Evolutionary conservation across 1,140 invertebrate species (phyloP).

Genomic region (Hycleus phaleratus): DNA sequence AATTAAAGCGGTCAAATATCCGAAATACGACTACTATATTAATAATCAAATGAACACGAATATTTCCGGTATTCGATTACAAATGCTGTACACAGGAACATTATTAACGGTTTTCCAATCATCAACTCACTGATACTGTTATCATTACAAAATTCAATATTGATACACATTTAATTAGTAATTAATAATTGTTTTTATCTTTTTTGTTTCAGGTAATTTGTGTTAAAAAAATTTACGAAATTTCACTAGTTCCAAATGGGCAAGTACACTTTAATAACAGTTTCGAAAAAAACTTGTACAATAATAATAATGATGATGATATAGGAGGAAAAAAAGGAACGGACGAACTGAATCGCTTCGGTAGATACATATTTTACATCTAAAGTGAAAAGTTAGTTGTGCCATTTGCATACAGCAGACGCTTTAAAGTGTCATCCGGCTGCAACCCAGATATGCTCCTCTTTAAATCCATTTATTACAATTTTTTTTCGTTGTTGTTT

Average conservation of each 20-base stretch:
- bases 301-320: no score
- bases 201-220: no score
- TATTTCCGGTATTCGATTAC: conserved; percentile 9
- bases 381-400: conserved; percentile 15
- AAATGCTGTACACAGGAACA: conserved; percentile 1
- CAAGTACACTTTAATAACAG: no score
- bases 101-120: conserved; percentile 6
- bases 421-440: conserved; percentile 8
- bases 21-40: conserved; percentile 2
- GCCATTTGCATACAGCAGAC: conserved; percentile 13
- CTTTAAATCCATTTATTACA: conserved; percentile 13
- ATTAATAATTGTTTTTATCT: no score
- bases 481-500: not conserved
- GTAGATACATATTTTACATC: conserved; percentile 14
- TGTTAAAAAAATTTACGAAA: no score
- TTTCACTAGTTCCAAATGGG: no score
- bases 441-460: conserved; percentile 1
- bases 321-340: not conserved
- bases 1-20: not conserved
- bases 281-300: no score
- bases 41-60: conserved; percentile 12
- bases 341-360: conserved; percentile 2
- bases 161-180: no score
- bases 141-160: not conserved
- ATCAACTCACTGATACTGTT: conserved; percentile 10